These are phyloP conservation scores for Sympetrum striolatum DNA, from an alignment of 2,888 invertebrate species.

Conservation along the genomic window DNA sequence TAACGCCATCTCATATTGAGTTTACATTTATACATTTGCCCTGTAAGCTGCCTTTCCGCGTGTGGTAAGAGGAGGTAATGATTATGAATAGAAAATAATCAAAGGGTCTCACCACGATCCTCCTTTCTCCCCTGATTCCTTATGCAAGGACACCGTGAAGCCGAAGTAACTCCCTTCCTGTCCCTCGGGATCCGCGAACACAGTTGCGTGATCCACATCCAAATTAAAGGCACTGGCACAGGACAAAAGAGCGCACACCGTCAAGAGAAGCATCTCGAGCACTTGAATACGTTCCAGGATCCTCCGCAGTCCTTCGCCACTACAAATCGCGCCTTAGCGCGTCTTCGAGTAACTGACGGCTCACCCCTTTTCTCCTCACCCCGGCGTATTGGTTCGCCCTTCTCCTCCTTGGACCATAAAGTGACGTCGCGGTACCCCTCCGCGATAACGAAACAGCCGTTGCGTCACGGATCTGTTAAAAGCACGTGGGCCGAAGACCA, in stretches of 20 bases:
- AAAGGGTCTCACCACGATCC: constrained; percentile 44
- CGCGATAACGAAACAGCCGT: neutral
- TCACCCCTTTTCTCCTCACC: neutral
- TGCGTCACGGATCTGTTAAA: neutral
- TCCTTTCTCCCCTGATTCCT: neutral
- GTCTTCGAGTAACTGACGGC: neutral
- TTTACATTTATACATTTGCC: no score
- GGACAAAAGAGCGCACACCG: neutral
- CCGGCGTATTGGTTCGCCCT: neutral
- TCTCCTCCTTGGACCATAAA: neutral
- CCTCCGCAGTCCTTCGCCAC: neutral
- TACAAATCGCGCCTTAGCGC: neutral
- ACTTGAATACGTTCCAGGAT: neutral
- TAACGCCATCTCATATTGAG: no score
- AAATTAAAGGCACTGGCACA: constrained; percentile 46
- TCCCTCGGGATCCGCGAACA: constrained; percentile 46
- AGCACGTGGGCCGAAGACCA: neutral
- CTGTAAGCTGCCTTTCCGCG: no score
- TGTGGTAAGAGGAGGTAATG: no score
- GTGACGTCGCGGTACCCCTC: neutral
- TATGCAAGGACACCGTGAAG: constrained; percentile 47
- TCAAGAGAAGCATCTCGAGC: neutral
- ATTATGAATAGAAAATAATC: no score
- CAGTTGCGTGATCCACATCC: constrained; percentile 46
- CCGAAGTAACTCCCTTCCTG: constrained; percentile 48